Base-by-base conservation (phyloP, 1,140 invertebrate species). In the Drosophila ogumai region DNA sequence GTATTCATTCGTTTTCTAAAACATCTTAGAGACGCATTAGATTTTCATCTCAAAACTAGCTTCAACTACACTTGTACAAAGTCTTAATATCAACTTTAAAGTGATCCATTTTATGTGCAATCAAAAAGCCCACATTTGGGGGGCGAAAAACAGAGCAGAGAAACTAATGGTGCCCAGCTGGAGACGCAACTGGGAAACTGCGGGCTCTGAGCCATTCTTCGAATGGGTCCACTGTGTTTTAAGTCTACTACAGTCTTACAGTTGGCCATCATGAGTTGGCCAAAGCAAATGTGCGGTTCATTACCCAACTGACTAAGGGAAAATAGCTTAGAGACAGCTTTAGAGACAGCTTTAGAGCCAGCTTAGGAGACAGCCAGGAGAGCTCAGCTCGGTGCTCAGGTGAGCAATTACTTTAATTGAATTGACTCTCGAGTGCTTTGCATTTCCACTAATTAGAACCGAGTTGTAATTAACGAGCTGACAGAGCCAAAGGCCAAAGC, bases 391-490 rank as follows among this genome's bases (percentile, higher is more conserved):
- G 12, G 7, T 52, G 28, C 47, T 69, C 32, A 36, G 66, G 17
- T 50, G 22, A 59, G 72, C 72, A 75, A 75, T 75, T 75, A 75
- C 55, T 64, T 74, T 63, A 77, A 69, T 59, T 77, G 64, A 77
- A 77, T 72, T 72, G 66, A 43, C 52, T 50, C 34, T 71, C 34
- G 66, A 71, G 66, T 59, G 52, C 68, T 77, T 77, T 69, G 73
- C 74, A 76, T 76, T 76, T 78, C 64, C 74, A 77, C 75, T 78
- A 78, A 78, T 78, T 78, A 78, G 74, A 78, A 78, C 65, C 52
- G 75, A 71, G 66, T 32, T 61, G 34, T 75, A 64, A 75, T 75
- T 72, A 72, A 72, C 67, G 10, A 38, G 28, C 66, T 40, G 41
- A 71, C 34, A 55, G 22, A 44, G 43, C 38, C 41, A 50, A 50